Evolutionary conservation across 2,113 vertebrate genomes (phyloP), one percentile per base, ranked within the genome.

Genomic region (Rhinogobius similis): DNA sequence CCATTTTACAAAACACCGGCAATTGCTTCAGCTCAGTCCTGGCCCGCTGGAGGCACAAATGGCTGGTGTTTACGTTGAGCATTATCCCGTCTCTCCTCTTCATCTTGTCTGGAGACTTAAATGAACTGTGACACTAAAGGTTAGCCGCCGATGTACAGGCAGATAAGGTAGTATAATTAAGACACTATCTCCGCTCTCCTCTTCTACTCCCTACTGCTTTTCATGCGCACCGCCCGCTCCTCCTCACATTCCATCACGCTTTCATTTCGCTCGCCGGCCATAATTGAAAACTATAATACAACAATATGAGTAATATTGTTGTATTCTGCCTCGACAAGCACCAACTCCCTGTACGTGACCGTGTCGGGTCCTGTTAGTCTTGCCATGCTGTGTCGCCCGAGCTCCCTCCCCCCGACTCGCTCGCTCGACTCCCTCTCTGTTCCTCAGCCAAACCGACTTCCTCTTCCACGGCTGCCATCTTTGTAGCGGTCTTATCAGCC

Each of bases 281-380:
- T 87, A 89, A 92, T 80, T 87, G 87, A 83, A 86, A 87, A 86
- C 77, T 77, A 80, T n/a, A n/a, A n/a, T n/a, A n/a, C n/a, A n/a
- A n/a, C n/a, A n/a, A n/a, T 83, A 81, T 76, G 72, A 82, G 81
- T 83, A 75, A 86, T 82, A 82, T 79, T 76, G 73, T 79, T 61
- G 68, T 72, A 75, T 85, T 83, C 72, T 86, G 78, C 79, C 76
- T 74, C 74, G 72, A 78, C 68, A 65, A 70, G 79, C 82, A 70
- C 81, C 81, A 70, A 70, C 70, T 78, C 82, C 67, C 29, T 53
- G 21, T 73, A 87, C 71, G 76, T 88, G 83, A 86, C 74, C 62
- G 8, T 80, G 72, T 82, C 79, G 70, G 46, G 65, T 74, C 66
- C 64, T 1, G 27, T 78, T 76, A 79, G 53, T 70, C 67, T 48